Evolutionary conservation across 2,113 vertebrate genomes (phyloP).

Genomic region (Tachysurus vachellii): DNA sequence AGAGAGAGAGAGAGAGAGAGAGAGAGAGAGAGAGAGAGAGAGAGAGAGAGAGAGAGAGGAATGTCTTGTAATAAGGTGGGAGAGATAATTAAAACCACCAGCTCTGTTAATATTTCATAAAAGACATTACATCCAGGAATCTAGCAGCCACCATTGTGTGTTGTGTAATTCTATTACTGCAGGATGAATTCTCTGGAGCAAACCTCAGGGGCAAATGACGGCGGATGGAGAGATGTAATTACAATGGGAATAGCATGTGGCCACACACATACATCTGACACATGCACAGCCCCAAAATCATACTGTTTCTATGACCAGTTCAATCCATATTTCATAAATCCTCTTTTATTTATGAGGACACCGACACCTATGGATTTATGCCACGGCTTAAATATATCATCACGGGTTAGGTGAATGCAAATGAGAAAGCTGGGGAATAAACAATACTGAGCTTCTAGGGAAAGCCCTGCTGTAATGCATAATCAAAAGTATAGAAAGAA

Average conservation of each 20-base stretch:
- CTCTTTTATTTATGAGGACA: constrained; percentile 32
- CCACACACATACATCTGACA: constrained; percentile 22
- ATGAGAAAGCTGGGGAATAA: constrained; percentile 4
- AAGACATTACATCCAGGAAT: constrained; percentile 54
- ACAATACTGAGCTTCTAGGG: neutral
- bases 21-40: constrained; percentile 18
- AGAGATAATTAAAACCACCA: constrained; percentile 60
- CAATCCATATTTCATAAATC: constrained; percentile 29
- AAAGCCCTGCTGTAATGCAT: constrained; percentile 15
- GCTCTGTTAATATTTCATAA: constrained; percentile 61
- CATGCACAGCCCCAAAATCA: constrained; percentile 4
- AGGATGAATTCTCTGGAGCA: constrained; percentile 52
- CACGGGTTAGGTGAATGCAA: constrained; percentile 1
- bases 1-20: neutral
- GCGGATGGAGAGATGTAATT: constrained; percentile 53
- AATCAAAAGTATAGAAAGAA: neutral
- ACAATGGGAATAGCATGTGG: constrained; percentile 45
- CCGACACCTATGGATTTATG: neutral
- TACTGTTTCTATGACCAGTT: constrained; percentile 10
- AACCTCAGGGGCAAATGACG: constrained; percentile 55
- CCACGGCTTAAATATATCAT: neutral
- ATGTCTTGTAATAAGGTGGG: constrained; percentile 48
- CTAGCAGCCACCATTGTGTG: constrained; percentile 38
- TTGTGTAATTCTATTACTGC: constrained; percentile 55
- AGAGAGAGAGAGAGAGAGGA: constrained; percentile 9